Base-by-base conservation (phyloP, 2,888 invertebrate species). In the Cataglyphis albicans region DNA sequence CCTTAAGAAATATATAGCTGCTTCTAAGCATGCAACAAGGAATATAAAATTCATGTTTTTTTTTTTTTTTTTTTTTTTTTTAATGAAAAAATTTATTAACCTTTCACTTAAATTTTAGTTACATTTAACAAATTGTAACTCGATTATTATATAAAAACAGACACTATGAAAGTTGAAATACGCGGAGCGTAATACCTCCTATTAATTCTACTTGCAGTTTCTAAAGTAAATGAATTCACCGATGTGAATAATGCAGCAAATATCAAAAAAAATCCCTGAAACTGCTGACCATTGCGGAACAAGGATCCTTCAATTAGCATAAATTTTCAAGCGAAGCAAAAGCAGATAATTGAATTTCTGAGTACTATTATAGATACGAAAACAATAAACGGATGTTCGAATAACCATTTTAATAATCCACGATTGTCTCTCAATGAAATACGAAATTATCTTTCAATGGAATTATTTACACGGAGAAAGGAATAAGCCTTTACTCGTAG, bases 221-320 rank as follows among this genome's bases (percentile, higher is more conserved):
- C 32, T 12, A 65, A 75, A 75, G 75, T 75, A 75, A 75, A 75
- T 41, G 25, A 6, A 75, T 75, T 65, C 75, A 52, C 48, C 18
- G 35, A 65, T 75, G 65, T 7, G 48, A 25, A 35, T 65, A 65
- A 64, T 65, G 48, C 35, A 5, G 65, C 65, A 65, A 75, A 57
- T 35, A 65, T 18, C 35, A 35, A 75, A 75, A 21, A 21, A 75
- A 75, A 75, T 64, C 48, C 1, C 48, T 15, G 65, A 64, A 65
- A 75, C 48, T 65, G 65, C 48, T 75, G 75, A 64, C 75, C 75
- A 35, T 65, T 18, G 65, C 35, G 35, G 48, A 52, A 75, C 5
- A 48, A 63, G 18, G 35, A 35, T 25, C 48, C 44, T 25, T 25
- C 35, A 75, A 75, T 75, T 75, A 75, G 75, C 75, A 75, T 75